phyloP scores from a whole-genome alignment of 2,113 vertebrate species.

The Laticauda laticaudata region DNA sequence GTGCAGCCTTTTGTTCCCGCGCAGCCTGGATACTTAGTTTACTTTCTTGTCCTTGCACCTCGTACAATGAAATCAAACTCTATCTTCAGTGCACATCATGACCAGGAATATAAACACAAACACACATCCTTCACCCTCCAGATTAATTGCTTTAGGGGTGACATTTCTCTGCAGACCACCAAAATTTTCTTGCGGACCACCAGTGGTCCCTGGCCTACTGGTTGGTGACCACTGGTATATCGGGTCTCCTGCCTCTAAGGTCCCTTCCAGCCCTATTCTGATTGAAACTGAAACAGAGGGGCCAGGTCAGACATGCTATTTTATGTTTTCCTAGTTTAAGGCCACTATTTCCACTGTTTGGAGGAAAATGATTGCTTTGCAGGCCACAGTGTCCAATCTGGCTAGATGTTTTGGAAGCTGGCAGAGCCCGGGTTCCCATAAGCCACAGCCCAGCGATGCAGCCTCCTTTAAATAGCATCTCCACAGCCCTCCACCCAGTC shows the following conservation, averaged over 20 bases:
- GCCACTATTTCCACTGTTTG: neutral
- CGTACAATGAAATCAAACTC: too few relatives aligned
- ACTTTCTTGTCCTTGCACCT: too few relatives aligned
- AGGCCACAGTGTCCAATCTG: neutral
- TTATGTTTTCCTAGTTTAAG: neutral
- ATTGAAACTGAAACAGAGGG: neutral
- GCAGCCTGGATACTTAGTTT: too few relatives aligned
- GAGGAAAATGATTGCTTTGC: neutral
- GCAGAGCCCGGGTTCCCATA: neutral
- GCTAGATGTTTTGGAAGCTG: neutral
- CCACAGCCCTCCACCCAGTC: neutral
- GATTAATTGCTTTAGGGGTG: too few relatives aligned
- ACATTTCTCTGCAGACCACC: too few relatives aligned
- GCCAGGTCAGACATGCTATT: neutral
- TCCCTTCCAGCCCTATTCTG: neutral
- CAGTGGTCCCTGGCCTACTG: too few relatives aligned
- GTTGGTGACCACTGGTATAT: too few relatives aligned
- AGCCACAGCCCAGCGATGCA: slow-evolving; percentile 69
- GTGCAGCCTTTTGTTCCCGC: too few relatives aligned
- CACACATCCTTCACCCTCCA: too few relatives aligned
- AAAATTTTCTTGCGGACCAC: too few relatives aligned
- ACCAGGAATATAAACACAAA: too few relatives aligned
- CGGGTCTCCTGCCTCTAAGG: neutral
- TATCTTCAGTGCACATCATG: too few relatives aligned
- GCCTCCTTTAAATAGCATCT: slow-evolving; percentile 82